Evolutionary conservation across 2,888 invertebrate species (phyloP).

Genomic region (Ceratothoa steindachneri): DNA sequence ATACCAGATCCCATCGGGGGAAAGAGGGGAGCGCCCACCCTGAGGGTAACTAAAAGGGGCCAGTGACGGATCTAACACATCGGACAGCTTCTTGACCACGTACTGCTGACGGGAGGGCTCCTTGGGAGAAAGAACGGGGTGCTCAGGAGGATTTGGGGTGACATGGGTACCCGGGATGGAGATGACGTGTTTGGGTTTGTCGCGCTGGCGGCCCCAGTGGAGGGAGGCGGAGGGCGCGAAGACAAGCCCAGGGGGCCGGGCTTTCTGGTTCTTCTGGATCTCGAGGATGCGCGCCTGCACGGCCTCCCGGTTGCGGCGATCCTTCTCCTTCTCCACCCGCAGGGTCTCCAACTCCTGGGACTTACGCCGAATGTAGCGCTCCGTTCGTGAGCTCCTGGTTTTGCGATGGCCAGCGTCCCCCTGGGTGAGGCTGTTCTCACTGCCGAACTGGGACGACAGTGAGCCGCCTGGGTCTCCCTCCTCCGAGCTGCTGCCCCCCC

Average conservation of each 20-base stretch:
- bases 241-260: too few species aligned
- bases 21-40: neutral
- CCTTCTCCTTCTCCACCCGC: conserved; percentile 32
- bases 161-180: conserved; percentile 33
- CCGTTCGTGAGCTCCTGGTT: conserved; percentile 44
- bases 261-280: conserved; percentile 33
- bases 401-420: conserved; percentile 30
- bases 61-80: neutral
- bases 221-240: neutral
- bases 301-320: conserved; percentile 35
- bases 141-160: conserved; percentile 27
- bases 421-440: conserved; percentile 31
- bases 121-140: neutral
- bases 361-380: conserved; percentile 43
- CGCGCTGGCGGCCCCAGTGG: neutral
- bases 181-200: conserved; percentile 1
- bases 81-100: neutral
- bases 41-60: neutral
- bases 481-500: conserved; percentile 43
- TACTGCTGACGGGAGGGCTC: neutral
- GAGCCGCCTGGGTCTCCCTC: conserved; percentile 35
- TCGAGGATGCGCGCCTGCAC: conserved; percentile 42
- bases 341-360: conserved; percentile 46
- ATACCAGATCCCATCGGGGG: conserved; percentile 13
- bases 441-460: conserved; percentile 41